Percentiles rank a stretch among this genome's conserved stretches.
Conservation (phyloP, 2,113 vertebrate species). For the Corythornis cristatus region DNA sequence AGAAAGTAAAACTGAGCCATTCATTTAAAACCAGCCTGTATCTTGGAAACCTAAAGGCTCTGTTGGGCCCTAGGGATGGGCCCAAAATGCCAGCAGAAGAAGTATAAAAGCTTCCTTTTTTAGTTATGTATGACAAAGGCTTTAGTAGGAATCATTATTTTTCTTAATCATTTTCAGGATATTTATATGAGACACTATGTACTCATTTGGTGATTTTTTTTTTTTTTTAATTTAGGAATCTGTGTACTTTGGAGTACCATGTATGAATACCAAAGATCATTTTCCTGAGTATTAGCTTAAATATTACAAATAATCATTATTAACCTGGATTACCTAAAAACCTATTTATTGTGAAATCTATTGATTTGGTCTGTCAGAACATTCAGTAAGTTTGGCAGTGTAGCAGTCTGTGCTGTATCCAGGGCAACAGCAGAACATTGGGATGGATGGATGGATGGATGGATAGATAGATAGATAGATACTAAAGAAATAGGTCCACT, state of each 20-base stretch:
- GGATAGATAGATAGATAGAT: background rate
- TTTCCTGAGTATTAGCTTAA: background rate
- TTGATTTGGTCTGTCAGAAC: background rate
- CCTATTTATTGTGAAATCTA: background rate
- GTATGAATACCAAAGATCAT: background rate
- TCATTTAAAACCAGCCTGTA: background rate
- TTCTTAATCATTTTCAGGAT: background rate
- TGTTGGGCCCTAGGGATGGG: background rate
- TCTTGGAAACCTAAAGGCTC: background rate
- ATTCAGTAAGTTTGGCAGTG: background rate
- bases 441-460: too few species aligned
- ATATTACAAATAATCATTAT: background rate
- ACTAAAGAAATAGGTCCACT: background rate
- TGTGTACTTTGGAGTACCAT: background rate
- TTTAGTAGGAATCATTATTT: background rate
- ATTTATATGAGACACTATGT: background rate
- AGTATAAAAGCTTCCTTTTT: background rate
- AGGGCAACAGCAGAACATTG: background rate
- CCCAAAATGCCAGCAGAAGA: rapidly evolving
- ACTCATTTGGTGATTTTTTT: background rate
- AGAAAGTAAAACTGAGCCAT: background rate
- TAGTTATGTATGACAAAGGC: background rate
- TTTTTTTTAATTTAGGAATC: background rate
- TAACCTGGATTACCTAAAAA: background rate
- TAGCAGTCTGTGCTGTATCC: background rate